Evolutionary conservation across 2,797 vertebrate genomes (phyloP), one percentile per base, ranked within the genome.

Genomic region (Taeniopygia guttata): DNA sequence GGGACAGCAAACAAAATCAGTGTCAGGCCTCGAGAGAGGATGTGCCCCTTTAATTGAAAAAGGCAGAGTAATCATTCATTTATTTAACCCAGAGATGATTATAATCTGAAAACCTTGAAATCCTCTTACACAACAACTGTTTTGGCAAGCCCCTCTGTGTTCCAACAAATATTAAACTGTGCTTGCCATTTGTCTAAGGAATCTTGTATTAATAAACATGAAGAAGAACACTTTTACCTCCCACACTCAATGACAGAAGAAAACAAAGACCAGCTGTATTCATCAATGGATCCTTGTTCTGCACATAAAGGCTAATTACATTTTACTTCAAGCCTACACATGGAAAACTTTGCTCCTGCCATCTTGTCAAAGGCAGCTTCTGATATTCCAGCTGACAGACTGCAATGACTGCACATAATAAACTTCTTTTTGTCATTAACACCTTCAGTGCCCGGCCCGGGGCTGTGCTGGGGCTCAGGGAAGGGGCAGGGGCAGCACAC

Each of bases 251-350:
- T 90, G 98, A 98, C 97, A 97, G 97, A 97, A 95, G 97, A 96
- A 98, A 98, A 98, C 98, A 98, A 98, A 98, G 98, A 96, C 97
- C 97, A 98, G 98, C 98, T 98, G 98, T 98, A 97, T 97, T 98
- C 98, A 98, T 98, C 98, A 98, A 98, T 98, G 98, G 97, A 97
- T 97, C 98, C 98, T 98, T 98, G 98, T 98, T 98, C 98, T 96
- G 96, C 97, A 96, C 98, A 98, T 97, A 98, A 98, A 98, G 98
- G 97, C 98, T 98, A 98, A 98, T 98, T 98, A 98, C 98, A 98
- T 98, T 98, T 98, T 97, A 98, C 98, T 98, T 98, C 98, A 98
- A 98, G 97, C 98, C 98, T 98, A 98, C 98, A 98, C 98, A 98
- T 97, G 98, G 98, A 98, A 98, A 98, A 98, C 98, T 98, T 98